Evolutionary conservation across 2,888 invertebrate species (phyloP), one percentile per base, ranked within the genome.

Genomic region (Sinotaia quadrata): DNA sequence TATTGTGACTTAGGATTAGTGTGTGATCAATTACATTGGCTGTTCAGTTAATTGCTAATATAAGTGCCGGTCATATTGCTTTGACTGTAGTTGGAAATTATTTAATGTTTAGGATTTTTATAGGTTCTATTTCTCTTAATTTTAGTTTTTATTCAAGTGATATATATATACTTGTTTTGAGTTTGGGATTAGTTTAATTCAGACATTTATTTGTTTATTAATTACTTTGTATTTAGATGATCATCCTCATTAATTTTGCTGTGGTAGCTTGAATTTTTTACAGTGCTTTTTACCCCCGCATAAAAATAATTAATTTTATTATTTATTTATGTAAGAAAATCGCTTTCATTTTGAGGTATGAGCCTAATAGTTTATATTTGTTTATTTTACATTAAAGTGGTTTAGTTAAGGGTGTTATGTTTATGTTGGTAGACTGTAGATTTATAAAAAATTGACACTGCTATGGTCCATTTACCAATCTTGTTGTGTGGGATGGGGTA

Each of bases 1-100:
- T 88, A 93, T 93, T 91, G 93, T 93, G 92, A 91, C 92, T 92
- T 88, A 93, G 93, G 80, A 93, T 93, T 89, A 79, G 92, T 76
- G 93, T 93, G 87, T 92, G 92, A 15, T 92, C 93, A 0, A 89
- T 91, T 86, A 93, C 93, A 3, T 87, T 93, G 89, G 91, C 92
- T 0, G 91, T 93, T 69, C 93, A 93, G 75, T 84, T 93, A 89
- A 91, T 92, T 5, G 93, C 93, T n/a, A 93, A 93, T 90, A 93
- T 93, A 91, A 92, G 93, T 90, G 92, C 93, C 1, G 93, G 93
- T 0, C 92, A 93, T 86, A 84, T 93, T 87, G 77, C 93, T 84
- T 87, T 93, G 90, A 92, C 92, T 1, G 77, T 93, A 78, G 81
- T 92, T 82, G 90, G 91, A 70, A 73, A 69, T 34, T 73, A 69